Evolutionary conservation across 1,140 invertebrate species (phyloP), one percentile per base, ranked within the genome.

Genomic region (Neodiprion pinetum): DNA sequence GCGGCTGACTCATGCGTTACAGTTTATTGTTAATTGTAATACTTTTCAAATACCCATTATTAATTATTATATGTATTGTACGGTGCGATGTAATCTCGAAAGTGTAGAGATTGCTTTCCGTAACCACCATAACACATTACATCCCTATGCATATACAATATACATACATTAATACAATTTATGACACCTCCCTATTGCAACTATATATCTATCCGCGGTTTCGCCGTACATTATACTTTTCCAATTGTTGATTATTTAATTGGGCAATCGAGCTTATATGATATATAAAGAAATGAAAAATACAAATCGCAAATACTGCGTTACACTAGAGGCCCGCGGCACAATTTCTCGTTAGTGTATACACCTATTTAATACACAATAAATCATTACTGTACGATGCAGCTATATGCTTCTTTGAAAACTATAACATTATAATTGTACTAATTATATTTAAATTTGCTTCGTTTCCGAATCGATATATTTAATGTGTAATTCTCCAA

Each of bases 41-140:
- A 14, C n/a, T 61, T 61, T 61, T 61, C n/a, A 61, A 61, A 61
- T 61, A 61, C 28, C 28, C 28, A 5, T 40, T 40, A 40, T 40
- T 40, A 40, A 40, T 40, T 40, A 40, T 40, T 40, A 40, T 5
- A 40, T 40, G 28, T 40, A 40, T 40, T 40, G 28, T 40, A 5
- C 28, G 28, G 28, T 40, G 28, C n/a, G 53, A 17, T 11, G n/a
- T 61, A 14, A 61, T 17, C 53, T 61, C 53, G 53, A 61, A 14
- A 61, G n/a, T 61, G 11, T 61, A 61, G 11, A 61, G 28, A 40
- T 40, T 5, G 7, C 53, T 61, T 61, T 61, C 11, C 53, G 53
- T 61, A 61, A 61, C 53, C 53, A 61, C 53, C 53, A 61, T 61
- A 61, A 61, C 11, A 61, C 53, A 61, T 61, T 17, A 61, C n/a